Evolutionary conservation across 2,888 invertebrate species (phyloP).

Genomic region (Hololepta plana): DNA sequence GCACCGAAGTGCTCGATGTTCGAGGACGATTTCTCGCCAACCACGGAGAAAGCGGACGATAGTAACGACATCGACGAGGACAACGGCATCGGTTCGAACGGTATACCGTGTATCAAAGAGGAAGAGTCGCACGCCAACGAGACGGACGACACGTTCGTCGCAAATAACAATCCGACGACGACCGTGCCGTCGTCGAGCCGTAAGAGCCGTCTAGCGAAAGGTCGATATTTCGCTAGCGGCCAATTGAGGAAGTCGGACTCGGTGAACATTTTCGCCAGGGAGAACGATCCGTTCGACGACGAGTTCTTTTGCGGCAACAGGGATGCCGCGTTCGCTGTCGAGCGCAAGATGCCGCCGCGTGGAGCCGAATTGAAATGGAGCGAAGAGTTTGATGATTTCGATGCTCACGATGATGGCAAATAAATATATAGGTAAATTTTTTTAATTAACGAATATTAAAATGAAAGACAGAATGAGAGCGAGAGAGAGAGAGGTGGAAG

Average conservation of each 20-base stretch:
- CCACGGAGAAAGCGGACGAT: slow-evolving; percentile 11
- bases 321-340: slow-evolving; percentile 12
- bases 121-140: slow-evolving; percentile 16
- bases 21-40: slow-evolving; percentile 40
- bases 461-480: no score
- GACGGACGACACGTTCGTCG: slow-evolving; percentile 17
- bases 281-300: slow-evolving; percentile 76
- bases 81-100: no score
- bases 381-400: slow-evolving; percentile 4
- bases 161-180: slow-evolving; percentile 3
- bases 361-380: no score
- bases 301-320: slow-evolving; percentile 59
- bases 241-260: slow-evolving; percentile 77
- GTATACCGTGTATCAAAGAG: slow-evolving; percentile 24
- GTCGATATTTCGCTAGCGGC: slow-evolving; percentile 16
- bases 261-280: slow-evolving; percentile 73
- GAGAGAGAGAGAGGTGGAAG: no score
- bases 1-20: slow-evolving; percentile 27
- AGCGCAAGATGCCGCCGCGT: no score
- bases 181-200: slow-evolving; percentile 5
- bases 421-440: background rate
- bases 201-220: slow-evolving; percentile 6
- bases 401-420: no score
- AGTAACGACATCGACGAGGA: background rate
- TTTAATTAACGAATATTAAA: no score